Evolutionary conservation across 1,140 invertebrate species (phyloP), one percentile per base, ranked within the genome.

Genomic region (Manduca sexta): DNA sequence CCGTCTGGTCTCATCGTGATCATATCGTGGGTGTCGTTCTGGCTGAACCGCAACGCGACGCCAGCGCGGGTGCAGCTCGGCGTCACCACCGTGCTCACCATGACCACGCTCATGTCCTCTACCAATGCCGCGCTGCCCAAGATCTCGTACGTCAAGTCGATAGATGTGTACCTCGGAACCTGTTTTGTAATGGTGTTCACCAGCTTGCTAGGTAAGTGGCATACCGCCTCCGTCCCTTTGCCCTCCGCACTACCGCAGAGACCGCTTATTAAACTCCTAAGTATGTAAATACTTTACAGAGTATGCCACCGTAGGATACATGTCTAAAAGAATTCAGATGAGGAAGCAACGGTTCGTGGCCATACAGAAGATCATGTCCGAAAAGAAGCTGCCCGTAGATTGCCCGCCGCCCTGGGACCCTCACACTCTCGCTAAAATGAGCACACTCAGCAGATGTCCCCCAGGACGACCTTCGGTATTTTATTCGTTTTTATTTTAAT

Each of bases 171-270:
- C 88, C 89, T 99, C 84, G 97, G 97, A 69, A 98, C 96, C 60
- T 98, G 96, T 90, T 98, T 98, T 94, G 95, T 98, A 77, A 97
- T 97, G 95, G 95, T 97, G 65, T 97, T 97, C 89, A 95, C 95
- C 68, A 97, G 95, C 86, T 88, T 97, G 74, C 88, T 97, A 84
- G 94, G 94, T 95, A 90, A 91, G 38, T 48, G 65, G 64, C 49
- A 39, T 56, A 51, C 42, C 40, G 7, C 40, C 7, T 8, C 13
- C 26, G 12, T 10, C 26, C 8, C 18, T 13, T 11, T n/a, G 12
- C 0, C 18, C 4, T 17, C 16, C 38, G 16, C n/a, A n/a, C n/a
- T n/a, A n/a, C n/a, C n/a, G n/a, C n/a, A n/a, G n/a, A n/a, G n/a
- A n/a, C n/a, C n/a, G n/a, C n/a, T n/a, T n/a, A n/a, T n/a, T n/a